Evolutionary conservation across 2,113 vertebrate genomes (phyloP).

Genomic region (Mustela lutreola): DNA sequence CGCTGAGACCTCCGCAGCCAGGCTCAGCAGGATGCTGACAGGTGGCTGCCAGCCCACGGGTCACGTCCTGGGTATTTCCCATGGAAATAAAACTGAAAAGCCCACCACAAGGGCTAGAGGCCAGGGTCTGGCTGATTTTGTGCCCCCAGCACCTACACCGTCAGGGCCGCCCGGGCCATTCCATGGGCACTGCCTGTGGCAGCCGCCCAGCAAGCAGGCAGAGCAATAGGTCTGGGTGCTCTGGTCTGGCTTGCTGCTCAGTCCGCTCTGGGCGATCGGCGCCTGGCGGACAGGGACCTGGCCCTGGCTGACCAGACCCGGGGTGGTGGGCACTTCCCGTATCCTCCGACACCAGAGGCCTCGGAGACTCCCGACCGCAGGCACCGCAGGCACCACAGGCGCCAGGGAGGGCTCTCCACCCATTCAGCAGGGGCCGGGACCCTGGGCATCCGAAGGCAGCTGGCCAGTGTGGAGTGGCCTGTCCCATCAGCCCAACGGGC

Average conservation of each 20-base stretch:
- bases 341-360: neutral
- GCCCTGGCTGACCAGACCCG: too few species aligned
- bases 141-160: neutral
- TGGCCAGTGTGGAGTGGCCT: neutral
- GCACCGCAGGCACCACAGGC: neutral
- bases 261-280: too few species aligned
- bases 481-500: neutral
- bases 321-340: too few species aligned
- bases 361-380: neutral
- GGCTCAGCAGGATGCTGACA: neutral
- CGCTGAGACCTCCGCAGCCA: too few species aligned
- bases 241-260: fast-evolving
- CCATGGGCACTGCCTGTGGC: neutral
- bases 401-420: too few species aligned
- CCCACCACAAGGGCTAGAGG: neutral
- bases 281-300: neutral
- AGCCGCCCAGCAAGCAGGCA: neutral
- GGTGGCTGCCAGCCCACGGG: neutral
- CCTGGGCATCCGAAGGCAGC: fast-evolving
- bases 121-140: neutral
- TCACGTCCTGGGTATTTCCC: neutral
- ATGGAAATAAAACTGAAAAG: neutral
- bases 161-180: neutral
- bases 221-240: neutral
- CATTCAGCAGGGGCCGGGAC: fast-evolving